phyloP scores from a whole-genome alignment of 2,797 vertebrate genomes.

The Spinibarbus caldwelli region DNA sequence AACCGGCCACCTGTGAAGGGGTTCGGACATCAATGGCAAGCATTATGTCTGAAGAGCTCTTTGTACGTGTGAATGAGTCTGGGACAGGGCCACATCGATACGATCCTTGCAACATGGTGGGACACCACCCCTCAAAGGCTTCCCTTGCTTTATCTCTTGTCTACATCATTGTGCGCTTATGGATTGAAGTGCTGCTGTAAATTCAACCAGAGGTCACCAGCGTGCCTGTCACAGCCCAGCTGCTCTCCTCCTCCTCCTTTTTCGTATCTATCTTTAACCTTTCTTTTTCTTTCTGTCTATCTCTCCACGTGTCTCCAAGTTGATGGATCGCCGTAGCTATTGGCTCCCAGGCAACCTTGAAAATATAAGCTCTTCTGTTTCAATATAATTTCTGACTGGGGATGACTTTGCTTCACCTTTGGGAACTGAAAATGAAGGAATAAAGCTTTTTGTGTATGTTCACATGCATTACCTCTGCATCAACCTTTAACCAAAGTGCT shows the following conservation, averaged over 20 bases:
- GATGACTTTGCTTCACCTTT: slow-evolving; percentile 54
- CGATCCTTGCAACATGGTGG: slow-evolving; percentile 38
- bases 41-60: slow-evolving; percentile 48
- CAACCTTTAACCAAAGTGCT: not conserved
- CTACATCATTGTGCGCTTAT: slow-evolving; percentile 52
- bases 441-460: slow-evolving; percentile 24
- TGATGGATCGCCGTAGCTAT: slow-evolving; percentile 53
- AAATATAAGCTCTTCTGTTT: slow-evolving; percentile 56
- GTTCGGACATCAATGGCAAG: slow-evolving; percentile 25
- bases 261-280: slow-evolving; percentile 27
- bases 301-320: slow-evolving; percentile 21
- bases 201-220: slow-evolving; percentile 50
- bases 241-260: slow-evolving; percentile 34
- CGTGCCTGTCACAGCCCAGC: slow-evolving; percentile 22
- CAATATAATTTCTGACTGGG: slow-evolving; percentile 55
- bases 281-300: slow-evolving; percentile 4
- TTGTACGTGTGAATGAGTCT: slow-evolving; percentile 33
- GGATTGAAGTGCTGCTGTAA: slow-evolving; percentile 54
- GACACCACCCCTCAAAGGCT: not conserved
- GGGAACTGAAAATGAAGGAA: slow-evolving; percentile 37
- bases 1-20: slow-evolving; percentile 28
- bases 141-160: slow-evolving; percentile 39
- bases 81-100: slow-evolving; percentile 32
- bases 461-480: not conserved
- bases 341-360: slow-evolving; percentile 53